phyloP scores from a whole-genome alignment of 2,888 invertebrate genomes.

The Melanchra persicariae region DNA sequence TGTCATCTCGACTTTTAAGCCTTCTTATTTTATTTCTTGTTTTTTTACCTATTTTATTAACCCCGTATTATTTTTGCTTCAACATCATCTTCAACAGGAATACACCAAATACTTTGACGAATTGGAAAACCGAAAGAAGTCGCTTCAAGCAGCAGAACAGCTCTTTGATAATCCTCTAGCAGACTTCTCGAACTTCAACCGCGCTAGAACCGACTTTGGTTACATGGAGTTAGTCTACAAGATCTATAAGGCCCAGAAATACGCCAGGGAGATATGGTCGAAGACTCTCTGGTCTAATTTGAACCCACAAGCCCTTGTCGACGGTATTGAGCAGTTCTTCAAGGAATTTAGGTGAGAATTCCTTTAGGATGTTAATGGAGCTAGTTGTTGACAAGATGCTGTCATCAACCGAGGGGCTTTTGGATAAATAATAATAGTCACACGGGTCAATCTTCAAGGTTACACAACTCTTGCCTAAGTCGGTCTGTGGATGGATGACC shows the following conservation, averaged over 20 bases:
- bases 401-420: too few relatives aligned
- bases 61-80: not conserved
- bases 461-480: too few relatives aligned
- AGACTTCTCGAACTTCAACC: slow-evolving; percentile 94
- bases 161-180: slow-evolving; percentile 96
- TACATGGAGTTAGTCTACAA: slow-evolving; percentile 94
- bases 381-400: not conserved
- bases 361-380: not conserved
- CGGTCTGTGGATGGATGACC: too few relatives aligned
- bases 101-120: slow-evolving; percentile 92
- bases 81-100: slow-evolving; percentile 80
- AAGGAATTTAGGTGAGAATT: slow-evolving; percentile 92
- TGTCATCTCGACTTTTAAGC: too few relatives aligned
- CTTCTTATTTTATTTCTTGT: too few relatives aligned
- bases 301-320: slow-evolving; percentile 95
- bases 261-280: slow-evolving; percentile 95
- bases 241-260: slow-evolving; percentile 94
- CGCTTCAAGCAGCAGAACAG: slow-evolving; percentile 93
- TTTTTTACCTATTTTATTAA: not conserved
- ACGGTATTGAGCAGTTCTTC: slow-evolving; percentile 96
- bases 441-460: too few relatives aligned
- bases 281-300: slow-evolving; percentile 97
- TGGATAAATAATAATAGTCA: too few relatives aligned
- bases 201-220: slow-evolving; percentile 91
- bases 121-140: slow-evolving; percentile 92